Evolutionary conservation across 1,140 invertebrate genomes (phyloP).

Genomic region (Drosophila arizonae): DNA sequence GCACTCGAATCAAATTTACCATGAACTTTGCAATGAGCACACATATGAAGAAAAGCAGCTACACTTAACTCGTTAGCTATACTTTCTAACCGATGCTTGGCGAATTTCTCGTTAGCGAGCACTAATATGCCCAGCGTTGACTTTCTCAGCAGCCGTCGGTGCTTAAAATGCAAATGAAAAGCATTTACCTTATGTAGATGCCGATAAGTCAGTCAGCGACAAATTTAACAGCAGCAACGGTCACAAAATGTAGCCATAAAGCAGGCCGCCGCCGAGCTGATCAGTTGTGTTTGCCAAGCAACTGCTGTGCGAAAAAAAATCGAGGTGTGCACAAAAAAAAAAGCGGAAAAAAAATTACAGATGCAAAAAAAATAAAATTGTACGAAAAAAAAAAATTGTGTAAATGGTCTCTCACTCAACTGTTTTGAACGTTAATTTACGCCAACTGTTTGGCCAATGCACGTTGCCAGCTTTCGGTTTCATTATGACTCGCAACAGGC

Average conservation of each 20-base stretch:
- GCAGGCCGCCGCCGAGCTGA: not conserved
- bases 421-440: conserved; percentile 68
- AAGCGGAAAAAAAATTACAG: conserved; percentile 7
- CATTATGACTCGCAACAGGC: conserved; percentile 59
- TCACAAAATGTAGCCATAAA: conserved; percentile 31
- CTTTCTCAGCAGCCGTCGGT: conserved; percentile 12
- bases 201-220: conserved; percentile 26
- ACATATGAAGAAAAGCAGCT: not conserved
- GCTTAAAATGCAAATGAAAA: conserved; percentile 35
- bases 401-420: conserved; percentile 39
- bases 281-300: not conserved
- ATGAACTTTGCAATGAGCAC: not conserved
- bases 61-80: not conserved
- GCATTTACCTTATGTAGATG: conserved; percentile 41
- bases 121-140: conserved; percentile 14
- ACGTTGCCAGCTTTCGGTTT: conserved; percentile 67
- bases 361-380: conserved; percentile 10
- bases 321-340: conserved; percentile 33
- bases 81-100: not conserved
- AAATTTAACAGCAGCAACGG: conserved; percentile 40
- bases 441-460: conserved; percentile 56
- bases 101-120: not conserved
- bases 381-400: conserved; percentile 13
- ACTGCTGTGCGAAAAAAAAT: conserved; percentile 6
- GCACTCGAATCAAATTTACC: not conserved